Conservation (phyloP, 2,888 invertebrate genomes). For the Mystacides longicornis region DNA sequence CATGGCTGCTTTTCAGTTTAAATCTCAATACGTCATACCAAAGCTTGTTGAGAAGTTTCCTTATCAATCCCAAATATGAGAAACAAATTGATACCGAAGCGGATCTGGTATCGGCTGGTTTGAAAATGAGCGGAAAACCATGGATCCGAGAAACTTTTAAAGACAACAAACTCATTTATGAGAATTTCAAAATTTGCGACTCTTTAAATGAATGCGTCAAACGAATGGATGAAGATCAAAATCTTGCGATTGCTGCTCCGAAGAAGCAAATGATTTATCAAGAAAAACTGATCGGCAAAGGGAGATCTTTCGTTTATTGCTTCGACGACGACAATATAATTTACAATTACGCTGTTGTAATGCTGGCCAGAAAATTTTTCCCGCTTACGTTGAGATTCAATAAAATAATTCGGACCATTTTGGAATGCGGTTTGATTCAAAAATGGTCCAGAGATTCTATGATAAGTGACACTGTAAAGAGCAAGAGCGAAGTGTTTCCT, state of each 20-base stretch:
- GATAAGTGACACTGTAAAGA: slow-evolving; percentile 34
- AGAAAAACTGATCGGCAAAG: slow-evolving; percentile 42
- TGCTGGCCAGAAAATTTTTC: slow-evolving; percentile 43
- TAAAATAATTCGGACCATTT: slow-evolving; percentile 42
- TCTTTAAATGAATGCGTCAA: slow-evolving; percentile 40
- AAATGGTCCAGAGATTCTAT: slow-evolving; percentile 46
- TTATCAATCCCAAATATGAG: slow-evolving; percentile 47
- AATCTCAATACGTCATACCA: slow-evolving; percentile 47
- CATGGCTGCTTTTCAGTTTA: slow-evolving; percentile 45
- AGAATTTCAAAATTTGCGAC: slow-evolving; percentile 40
- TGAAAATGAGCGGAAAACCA: slow-evolving; percentile 38
- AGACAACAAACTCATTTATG: slow-evolving; percentile 46
- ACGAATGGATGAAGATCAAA: slow-evolving; percentile 37
- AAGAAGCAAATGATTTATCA: slow-evolving; percentile 43
- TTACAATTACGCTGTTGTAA: slow-evolving; percentile 46
- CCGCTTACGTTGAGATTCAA: slow-evolving; percentile 43
- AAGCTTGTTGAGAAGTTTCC: slow-evolving; percentile 45
- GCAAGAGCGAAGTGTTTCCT: slow-evolving; percentile 35
- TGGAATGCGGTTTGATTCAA: slow-evolving; percentile 44
- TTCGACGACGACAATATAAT: slow-evolving; percentile 43
- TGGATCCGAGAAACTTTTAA: slow-evolving; percentile 35
- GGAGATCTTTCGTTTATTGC: slow-evolving; percentile 40
- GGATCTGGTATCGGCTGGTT: slow-evolving; percentile 41
- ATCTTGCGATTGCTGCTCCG: slow-evolving; percentile 44
- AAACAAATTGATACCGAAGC: slow-evolving; percentile 44